phyloP scores from a whole-genome alignment of 92 coral and sea anemone species.

The Epizoanthus illoricatus region DNA sequence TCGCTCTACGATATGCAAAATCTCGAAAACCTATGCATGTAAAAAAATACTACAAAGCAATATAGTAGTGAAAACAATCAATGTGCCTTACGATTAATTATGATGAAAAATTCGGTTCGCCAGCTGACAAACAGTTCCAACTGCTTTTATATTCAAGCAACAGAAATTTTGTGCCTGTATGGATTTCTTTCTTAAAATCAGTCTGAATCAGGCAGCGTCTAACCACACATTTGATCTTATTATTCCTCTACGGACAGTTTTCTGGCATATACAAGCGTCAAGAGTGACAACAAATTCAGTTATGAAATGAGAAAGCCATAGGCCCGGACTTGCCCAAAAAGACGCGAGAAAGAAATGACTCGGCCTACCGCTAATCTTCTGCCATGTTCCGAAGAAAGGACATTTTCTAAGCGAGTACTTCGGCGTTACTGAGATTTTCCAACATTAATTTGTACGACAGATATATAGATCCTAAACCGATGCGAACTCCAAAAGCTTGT shows the following conservation, averaged over 20 bases:
- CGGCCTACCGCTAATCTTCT: conserved; percentile 5
- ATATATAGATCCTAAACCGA: conserved; percentile 17
- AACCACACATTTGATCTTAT: conserved; percentile 10
- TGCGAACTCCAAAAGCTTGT: conserved; percentile 25
- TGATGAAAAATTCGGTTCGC: conserved; percentile 32
- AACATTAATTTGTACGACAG: conserved; percentile 19
- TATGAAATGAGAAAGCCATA: conserved; percentile 43
- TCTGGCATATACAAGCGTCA: conserved; percentile 14
- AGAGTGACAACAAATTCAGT: conserved; percentile 34
- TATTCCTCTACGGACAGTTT: conserved; percentile 14
- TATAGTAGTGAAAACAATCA: conserved; percentile 29
- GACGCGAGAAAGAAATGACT: conserved; percentile 4
- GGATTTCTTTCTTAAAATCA: background rate
- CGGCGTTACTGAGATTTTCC: conserved; percentile 5
- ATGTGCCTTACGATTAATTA: conserved; percentile 37
- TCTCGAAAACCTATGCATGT: background rate
- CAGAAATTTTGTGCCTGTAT: background rate
- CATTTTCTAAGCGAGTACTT: conserved; percentile 5
- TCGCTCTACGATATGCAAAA: conserved; percentile 7
- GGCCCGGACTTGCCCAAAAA: conserved; percentile 81
- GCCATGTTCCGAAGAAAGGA: background rate
- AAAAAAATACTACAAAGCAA: conserved; percentile 15
- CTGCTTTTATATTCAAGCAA: background rate
- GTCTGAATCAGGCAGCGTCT: background rate
- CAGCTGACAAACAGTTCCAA: conserved; percentile 41